A percentile compares a stretch with the other conserved stretches of the same genome.
Evolutionary conservation across 2,113 vertebrate species (phyloP).

Genomic region (Uria aalge): DNA sequence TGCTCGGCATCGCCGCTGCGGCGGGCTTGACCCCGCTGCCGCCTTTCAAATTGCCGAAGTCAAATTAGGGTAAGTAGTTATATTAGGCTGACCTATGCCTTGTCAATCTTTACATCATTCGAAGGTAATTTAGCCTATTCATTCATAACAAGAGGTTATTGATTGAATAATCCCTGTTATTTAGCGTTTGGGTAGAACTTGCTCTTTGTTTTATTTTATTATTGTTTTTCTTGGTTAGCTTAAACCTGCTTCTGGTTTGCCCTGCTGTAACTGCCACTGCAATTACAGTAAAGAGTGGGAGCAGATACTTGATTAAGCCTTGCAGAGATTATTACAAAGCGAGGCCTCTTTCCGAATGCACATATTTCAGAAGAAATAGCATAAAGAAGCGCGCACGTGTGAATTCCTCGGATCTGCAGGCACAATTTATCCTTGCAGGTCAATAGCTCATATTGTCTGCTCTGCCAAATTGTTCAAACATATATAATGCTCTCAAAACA

Average conservation of each 20-base stretch:
- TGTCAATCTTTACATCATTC: constrained; percentile 26
- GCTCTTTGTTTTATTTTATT: not conserved
- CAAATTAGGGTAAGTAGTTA: constrained; percentile 30
- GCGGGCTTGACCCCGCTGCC: not conserved
- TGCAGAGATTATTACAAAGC: constrained; percentile 38
- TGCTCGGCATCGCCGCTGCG: fast-evolving
- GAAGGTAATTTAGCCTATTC: constrained; percentile 21
- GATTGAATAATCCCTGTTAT: constrained; percentile 43
- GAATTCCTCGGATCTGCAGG: constrained; percentile 4
- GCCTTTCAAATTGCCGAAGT: not conserved
- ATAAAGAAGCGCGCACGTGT: not conserved
- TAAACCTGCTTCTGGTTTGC: not conserved
- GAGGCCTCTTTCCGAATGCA: not conserved
- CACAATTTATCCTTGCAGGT: constrained; percentile 67
- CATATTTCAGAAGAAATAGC: not conserved
- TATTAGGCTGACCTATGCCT: constrained; percentile 1
- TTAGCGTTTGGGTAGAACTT: not conserved
- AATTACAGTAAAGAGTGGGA: not conserved
- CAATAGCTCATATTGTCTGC: constrained; percentile 67
- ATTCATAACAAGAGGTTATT: constrained; percentile 26
- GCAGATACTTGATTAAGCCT: constrained; percentile 56
- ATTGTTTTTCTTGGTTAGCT: not conserved
- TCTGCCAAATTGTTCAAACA: constrained; percentile 67
- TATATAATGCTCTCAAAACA: constrained; percentile 71
- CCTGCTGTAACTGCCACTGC: not conserved